phyloP scores from a whole-genome alignment of 2,113 vertebrate genomes.

The Glareola pratincola region DNA sequence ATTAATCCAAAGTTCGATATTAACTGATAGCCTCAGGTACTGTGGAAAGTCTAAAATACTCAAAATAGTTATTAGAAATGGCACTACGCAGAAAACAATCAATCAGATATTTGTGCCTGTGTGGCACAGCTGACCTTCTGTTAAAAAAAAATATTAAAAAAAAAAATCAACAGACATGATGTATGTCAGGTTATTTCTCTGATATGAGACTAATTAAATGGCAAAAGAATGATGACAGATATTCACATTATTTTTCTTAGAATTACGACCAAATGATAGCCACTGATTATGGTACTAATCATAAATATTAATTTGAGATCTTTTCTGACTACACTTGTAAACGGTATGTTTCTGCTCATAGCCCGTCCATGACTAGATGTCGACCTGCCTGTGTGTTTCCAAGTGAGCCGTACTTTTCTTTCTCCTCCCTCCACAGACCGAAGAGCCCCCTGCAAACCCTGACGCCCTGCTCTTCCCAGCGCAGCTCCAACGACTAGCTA shows the following conservation, averaged over 20 bases:
- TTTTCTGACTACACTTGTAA: neutral
- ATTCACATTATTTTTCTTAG: neutral
- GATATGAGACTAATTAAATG: neutral
- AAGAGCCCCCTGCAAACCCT: neutral
- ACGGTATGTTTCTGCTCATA: neutral
- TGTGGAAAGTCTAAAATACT: neutral
- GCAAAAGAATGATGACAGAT: neutral
- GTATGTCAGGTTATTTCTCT: neutral
- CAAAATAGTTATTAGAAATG: neutral
- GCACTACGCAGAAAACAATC: neutral
- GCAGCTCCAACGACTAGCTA: accelerated
- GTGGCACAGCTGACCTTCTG: neutral
- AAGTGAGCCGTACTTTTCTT: neutral
- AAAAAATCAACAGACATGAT: neutral
- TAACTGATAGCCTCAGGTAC: neutral
- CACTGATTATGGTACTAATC: neutral
- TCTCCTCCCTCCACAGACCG: neutral
- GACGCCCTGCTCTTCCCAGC: neutral
- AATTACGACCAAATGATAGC: neutral
- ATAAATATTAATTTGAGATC: neutral
- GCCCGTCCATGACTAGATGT: neutral
- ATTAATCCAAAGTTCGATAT: neutral
- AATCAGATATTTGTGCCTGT: neutral
- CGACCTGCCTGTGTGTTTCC: neutral
- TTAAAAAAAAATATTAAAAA: neutral